Percentiles rank a stretch among this genome's conserved stretches.
These are phyloP conservation scores for Eupristina koningsbergeri DNA, from an alignment of 1,140 invertebrate species.

Conservation along the genomic window DNA sequence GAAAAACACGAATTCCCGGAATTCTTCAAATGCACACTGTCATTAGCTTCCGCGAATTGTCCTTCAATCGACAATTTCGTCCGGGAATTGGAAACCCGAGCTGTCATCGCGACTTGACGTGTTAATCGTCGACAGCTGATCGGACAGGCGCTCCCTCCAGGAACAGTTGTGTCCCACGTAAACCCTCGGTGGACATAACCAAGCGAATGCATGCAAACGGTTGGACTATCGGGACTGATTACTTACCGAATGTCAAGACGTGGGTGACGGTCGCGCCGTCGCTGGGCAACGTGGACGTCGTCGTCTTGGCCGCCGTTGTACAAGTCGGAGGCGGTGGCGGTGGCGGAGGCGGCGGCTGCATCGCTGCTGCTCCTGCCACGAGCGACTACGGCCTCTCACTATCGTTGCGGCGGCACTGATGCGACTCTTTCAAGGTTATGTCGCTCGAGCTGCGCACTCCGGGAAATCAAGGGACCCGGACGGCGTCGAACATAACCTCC, in stretches of 20 bases:
- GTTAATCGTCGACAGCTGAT: background rate
- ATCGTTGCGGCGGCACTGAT: background rate
- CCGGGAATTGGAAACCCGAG: background rate
- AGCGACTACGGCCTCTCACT: background rate
- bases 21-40: too few species aligned
- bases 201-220: too few species aligned
- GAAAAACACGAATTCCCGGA: too few species aligned
- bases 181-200: background rate
- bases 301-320: constrained; percentile 57
- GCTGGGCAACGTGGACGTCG: constrained; percentile 56
- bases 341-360: background rate
- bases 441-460: background rate
- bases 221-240: background rate
- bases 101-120: background rate
- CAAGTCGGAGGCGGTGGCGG: constrained; percentile 56
- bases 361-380: background rate
- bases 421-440: background rate
- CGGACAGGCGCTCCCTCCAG: too few species aligned
- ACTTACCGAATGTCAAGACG: constrained; percentile 76
- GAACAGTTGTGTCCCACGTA: too few species aligned
- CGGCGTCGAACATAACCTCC: constrained; percentile 11
- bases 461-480: background rate
- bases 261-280: constrained; percentile 74
- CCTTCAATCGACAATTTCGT: too few species aligned
- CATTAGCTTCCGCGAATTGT: too few species aligned